Conservation (phyloP, 1,140 invertebrate species). For the Drosophila sproati region DNA sequence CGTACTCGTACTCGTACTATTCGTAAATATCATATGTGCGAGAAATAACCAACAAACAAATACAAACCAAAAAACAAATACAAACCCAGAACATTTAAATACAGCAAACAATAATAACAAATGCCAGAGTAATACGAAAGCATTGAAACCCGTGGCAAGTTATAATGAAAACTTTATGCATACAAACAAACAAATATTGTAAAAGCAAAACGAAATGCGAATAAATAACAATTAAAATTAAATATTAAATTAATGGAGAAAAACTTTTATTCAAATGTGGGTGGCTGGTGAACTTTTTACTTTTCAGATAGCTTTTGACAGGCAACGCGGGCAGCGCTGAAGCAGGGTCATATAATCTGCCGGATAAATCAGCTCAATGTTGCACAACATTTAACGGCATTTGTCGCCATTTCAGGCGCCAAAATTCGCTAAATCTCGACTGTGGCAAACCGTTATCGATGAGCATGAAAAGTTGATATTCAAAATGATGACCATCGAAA, state of each 20-base stretch:
- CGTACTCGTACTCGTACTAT: slow-evolving; percentile 39
- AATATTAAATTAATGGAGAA: slow-evolving; percentile 74
- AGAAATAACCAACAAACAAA: slow-evolving; percentile 18
- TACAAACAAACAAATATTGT: slow-evolving; percentile 71
- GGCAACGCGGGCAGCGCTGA: too few species aligned
- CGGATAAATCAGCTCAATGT: slow-evolving; percentile 47
- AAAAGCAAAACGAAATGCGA: slow-evolving; percentile 73
- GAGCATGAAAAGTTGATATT: neutral
- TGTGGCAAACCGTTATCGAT: neutral
- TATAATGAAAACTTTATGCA: slow-evolving; percentile 70
- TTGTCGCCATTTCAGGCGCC: slow-evolving; percentile 12
- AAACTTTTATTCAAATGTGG: slow-evolving; percentile 36
- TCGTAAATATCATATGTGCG: slow-evolving; percentile 48
- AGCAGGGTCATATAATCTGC: slow-evolving; percentile 15
- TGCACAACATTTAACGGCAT: neutral
- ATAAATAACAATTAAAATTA: slow-evolving; percentile 82
- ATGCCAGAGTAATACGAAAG: slow-evolving; percentile 25
- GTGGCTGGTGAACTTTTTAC: neutral
- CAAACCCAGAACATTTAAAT: slow-evolving; percentile 15
- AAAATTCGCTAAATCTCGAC: neutral
- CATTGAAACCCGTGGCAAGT: slow-evolving; percentile 37
- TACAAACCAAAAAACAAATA: slow-evolving; percentile 10
- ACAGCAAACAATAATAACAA: slow-evolving; percentile 40
- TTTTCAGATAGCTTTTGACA: neutral
- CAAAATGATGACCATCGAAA: too few species aligned